phyloP scores from a whole-genome alignment of 2,888 invertebrate species.

The Phyto melanocephala region DNA sequence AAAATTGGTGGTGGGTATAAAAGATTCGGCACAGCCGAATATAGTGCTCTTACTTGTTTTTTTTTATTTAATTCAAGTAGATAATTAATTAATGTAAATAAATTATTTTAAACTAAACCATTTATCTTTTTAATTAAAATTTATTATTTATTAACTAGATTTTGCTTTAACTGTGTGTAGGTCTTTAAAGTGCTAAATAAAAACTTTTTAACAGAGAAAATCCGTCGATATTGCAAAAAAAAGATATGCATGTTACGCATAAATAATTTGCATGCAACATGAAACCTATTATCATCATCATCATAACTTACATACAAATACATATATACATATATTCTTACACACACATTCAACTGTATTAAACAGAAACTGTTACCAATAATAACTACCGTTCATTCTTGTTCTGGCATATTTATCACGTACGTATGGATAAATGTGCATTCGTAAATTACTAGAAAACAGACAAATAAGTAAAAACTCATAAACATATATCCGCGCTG shows the following conservation, averaged over 20 bases:
- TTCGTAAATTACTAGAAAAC: conserved; percentile 21
- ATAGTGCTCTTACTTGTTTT: too few species aligned
- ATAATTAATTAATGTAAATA: too few species aligned
- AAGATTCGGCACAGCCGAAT: too few species aligned
- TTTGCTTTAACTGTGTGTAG: too few species aligned
- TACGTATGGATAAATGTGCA: not conserved
- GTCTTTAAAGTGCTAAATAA: not conserved
- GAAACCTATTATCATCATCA: conserved; percentile 39
- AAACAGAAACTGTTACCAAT: conserved; percentile 2
- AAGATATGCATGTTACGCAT: conserved; percentile 47
- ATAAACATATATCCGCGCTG: conserved; percentile 34
- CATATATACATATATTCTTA: not conserved
- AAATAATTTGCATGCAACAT: conserved; percentile 51
- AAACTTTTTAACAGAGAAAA: not conserved
- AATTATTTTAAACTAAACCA: too few species aligned
- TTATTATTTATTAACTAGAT: too few species aligned
- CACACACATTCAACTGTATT: not conserved
- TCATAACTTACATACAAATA: not conserved
- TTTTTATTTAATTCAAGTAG: too few species aligned
- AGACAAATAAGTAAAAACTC: conserved; percentile 9
- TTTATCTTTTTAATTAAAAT: too few species aligned
- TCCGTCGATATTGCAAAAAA: not conserved
- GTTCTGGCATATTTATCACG: not conserved
- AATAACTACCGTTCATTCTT: not conserved
- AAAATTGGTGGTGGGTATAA: too few species aligned